Conservation (phyloP, 2,113 vertebrate genomes). For the Carlito syrichta region DNA sequence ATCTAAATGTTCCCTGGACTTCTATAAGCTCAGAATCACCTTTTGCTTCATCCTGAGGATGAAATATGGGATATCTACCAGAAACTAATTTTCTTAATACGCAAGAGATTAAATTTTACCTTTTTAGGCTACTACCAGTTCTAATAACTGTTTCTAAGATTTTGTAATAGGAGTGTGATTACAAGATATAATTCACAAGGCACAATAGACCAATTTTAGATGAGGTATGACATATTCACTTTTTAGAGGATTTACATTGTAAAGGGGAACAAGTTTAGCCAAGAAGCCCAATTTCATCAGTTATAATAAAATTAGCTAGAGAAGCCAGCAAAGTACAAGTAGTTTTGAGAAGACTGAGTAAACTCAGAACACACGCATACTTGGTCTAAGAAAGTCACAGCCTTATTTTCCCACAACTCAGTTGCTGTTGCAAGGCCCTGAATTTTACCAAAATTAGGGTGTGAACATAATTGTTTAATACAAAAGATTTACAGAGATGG, state of each 20-base stretch:
- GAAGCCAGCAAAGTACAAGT: neutral
- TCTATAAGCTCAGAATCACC: neutral
- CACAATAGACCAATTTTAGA: constrained; percentile 5
- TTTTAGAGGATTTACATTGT: neutral
- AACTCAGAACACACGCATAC: neutral
- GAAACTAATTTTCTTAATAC: neutral
- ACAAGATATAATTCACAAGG: neutral
- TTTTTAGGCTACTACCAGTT: neutral
- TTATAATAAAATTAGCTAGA: neutral
- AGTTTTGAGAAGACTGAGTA: neutral
- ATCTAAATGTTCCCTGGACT: too few species aligned
- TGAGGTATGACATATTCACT: neutral
- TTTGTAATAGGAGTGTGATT: neutral
- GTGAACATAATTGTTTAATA: neutral
- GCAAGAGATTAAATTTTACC: neutral
- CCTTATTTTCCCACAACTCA: neutral
- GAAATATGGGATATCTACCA: neutral
- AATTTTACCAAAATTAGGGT: constrained; percentile 28
- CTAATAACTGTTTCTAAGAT: neutral
- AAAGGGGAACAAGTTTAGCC: neutral
- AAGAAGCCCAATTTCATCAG: neutral
- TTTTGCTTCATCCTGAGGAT: neutral
- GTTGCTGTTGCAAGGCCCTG: neutral
- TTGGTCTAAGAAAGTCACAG: neutral
- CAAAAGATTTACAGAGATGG: neutral